phyloP scores from a whole-genome alignment of 2,113 vertebrate genomes.

The Mormyrus iriodes region DNA sequence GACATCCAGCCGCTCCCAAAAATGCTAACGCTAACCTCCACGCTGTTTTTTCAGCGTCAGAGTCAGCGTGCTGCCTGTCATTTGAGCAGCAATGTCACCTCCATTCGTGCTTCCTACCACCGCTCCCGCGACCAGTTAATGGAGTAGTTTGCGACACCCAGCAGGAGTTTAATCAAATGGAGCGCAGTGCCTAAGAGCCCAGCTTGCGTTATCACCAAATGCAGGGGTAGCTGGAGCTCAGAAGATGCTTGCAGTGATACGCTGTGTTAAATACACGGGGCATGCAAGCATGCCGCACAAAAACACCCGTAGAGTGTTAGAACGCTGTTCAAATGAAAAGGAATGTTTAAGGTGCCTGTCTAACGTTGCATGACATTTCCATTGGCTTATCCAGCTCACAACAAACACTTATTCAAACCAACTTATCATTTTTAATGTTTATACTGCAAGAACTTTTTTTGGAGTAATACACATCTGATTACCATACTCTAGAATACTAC shows the following conservation, averaged over 20 bases:
- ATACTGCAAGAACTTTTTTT: background rate
- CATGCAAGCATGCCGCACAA: background rate
- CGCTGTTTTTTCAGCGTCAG: background rate
- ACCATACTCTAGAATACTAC: background rate
- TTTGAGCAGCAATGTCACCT: background rate
- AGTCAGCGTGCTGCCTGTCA: background rate
- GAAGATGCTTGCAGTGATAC: background rate
- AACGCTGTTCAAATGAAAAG: background rate
- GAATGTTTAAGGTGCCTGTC: background rate
- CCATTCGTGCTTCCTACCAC: background rate
- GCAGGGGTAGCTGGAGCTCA: background rate
- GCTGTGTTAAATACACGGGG: background rate
- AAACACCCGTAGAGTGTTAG: background rate
- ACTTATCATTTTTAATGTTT: background rate
- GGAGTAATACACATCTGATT: background rate
- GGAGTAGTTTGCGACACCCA: background rate
- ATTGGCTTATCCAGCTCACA: background rate
- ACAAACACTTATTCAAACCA: background rate
- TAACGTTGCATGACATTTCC: background rate
- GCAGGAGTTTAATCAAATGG: slow-evolving; percentile 22
- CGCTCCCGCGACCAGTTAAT: background rate
- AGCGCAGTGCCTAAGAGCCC: background rate
- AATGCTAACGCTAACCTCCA: background rate
- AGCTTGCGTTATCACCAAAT: slow-evolving; percentile 1
- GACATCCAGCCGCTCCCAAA: background rate